A percentile compares a stretch with the other conserved stretches of the same genome.
Conservation (phyloP, 1,140 invertebrate genomes). For the Rhagoletis zephyria region DNA sequence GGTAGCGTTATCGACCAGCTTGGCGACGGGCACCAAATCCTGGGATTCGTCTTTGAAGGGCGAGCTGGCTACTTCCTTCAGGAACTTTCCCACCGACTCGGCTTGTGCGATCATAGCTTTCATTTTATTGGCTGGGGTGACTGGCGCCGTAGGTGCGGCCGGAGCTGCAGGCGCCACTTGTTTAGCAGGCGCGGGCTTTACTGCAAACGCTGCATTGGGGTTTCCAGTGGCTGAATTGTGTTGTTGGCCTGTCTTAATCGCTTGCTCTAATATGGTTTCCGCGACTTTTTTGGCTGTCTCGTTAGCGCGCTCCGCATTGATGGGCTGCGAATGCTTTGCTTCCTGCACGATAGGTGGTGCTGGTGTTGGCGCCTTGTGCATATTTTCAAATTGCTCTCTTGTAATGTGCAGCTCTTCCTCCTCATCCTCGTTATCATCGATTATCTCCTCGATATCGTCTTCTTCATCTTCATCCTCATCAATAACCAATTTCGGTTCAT, state of each 20-base stretch:
- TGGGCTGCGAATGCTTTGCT: background rate
- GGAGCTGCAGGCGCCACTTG: background rate
- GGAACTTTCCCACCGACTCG: constrained; percentile 68
- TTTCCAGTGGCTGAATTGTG: constrained; percentile 64
- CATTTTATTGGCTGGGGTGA: constrained; percentile 58
- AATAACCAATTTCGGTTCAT: constrained; percentile 73
- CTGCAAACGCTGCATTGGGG: background rate
- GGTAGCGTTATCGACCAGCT: constrained; percentile 85
- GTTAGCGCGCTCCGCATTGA: background rate
- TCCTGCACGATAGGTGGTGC: constrained; percentile 30
- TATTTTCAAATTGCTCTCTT: background rate
- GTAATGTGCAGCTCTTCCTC: constrained; percentile 74
- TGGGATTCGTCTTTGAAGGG: constrained; percentile 74
- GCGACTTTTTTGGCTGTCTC: constrained; percentile 75
- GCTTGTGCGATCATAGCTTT: constrained; percentile 70
- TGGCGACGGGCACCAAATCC: constrained; percentile 84
- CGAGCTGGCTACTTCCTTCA: constrained; percentile 71
- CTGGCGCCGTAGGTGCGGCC: background rate
- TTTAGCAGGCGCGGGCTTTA: constrained; percentile 31
- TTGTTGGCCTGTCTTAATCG: constrained; percentile 69
- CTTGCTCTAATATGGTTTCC: constrained; percentile 75
- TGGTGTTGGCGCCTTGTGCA: background rate
- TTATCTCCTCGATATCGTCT: constrained; percentile 66
- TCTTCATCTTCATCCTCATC: constrained; percentile 75
- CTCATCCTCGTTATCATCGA: constrained; percentile 74